Evolutionary conservation across 1,140 invertebrate genomes (phyloP).

Genomic region (Camponotus vicinus): DNA sequence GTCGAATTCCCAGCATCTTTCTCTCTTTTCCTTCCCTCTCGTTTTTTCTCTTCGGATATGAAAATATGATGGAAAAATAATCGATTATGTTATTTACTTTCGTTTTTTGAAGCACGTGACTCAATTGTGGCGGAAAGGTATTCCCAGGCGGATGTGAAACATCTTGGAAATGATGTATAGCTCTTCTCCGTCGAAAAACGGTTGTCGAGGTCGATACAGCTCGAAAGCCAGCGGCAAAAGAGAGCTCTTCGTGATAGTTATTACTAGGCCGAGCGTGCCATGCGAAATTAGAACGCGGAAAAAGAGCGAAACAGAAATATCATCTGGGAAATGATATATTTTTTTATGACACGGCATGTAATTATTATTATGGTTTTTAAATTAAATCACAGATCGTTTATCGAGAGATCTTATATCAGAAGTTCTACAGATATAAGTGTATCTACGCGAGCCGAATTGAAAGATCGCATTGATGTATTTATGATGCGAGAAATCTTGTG

Average conservation of each 20-base stretch:
- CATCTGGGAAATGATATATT: not conserved
- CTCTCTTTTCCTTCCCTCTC: too few relatives aligned
- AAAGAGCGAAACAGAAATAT: constrained; percentile 36
- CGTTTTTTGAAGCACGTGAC: constrained; percentile 1
- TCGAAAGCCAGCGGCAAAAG: constrained; percentile 46
- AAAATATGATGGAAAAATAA: not conserved
- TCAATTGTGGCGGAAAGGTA: constrained; percentile 14
- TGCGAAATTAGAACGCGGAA: constrained; percentile 33
- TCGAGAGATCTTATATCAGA: not conserved
- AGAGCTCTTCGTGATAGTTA: constrained; percentile 43
- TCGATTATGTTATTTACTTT: constrained; percentile 23
- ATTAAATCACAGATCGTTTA: not conserved
- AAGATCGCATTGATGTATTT: not conserved
- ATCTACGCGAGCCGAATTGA: not conserved
- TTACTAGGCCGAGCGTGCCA: constrained; percentile 21
- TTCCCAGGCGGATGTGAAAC: not conserved
- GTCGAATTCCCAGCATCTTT: not conserved
- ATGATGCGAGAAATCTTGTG: not conserved
- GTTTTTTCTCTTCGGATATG: not conserved
- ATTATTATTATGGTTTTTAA: not conserved
- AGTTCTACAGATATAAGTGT: not conserved
- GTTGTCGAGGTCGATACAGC: constrained; percentile 47
- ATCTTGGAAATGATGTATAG: constrained; percentile 35
- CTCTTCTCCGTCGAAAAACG: constrained; percentile 27
- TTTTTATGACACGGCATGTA: not conserved